Percentiles rank a stretch among this genome's conserved stretches.
phyloP scores from a whole-genome alignment of 2,113 vertebrate genomes.

The Micromys minutus region DNA sequence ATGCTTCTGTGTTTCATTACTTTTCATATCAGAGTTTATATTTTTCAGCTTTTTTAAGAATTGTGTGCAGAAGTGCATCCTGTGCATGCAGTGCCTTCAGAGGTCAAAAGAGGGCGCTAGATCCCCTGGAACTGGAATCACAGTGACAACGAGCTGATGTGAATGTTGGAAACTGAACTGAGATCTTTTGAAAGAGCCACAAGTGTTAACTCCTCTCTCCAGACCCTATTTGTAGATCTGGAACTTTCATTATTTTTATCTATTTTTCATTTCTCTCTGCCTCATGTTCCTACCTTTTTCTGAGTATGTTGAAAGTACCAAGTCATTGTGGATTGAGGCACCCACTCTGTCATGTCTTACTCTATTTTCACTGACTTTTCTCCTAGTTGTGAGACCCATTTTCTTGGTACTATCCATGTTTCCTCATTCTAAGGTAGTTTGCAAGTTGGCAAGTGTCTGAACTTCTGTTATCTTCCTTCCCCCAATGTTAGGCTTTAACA shows the following conservation, averaged over 20 bases:
- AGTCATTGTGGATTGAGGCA: background rate
- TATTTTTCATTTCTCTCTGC: background rate
- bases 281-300: background rate
- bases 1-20: background rate
- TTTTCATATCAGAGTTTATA: background rate
- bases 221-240: background rate
- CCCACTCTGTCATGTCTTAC: background rate
- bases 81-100: background rate
- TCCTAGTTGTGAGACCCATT: background rate
- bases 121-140: background rate
- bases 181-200: background rate
- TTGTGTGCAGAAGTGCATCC: background rate
- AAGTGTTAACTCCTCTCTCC: background rate
- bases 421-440: background rate
- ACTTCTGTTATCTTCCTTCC: background rate
- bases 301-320: background rate
- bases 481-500: background rate
- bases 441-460: background rate
- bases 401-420: background rate
- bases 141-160: background rate
- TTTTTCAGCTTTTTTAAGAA: background rate
- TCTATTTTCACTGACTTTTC: background rate
- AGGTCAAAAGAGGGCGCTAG: background rate
- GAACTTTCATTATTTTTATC: background rate
- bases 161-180: background rate